Evolutionary conservation across 2,888 invertebrate species (phyloP).

Genomic region (Sphaerophoria taeniata): DNA sequence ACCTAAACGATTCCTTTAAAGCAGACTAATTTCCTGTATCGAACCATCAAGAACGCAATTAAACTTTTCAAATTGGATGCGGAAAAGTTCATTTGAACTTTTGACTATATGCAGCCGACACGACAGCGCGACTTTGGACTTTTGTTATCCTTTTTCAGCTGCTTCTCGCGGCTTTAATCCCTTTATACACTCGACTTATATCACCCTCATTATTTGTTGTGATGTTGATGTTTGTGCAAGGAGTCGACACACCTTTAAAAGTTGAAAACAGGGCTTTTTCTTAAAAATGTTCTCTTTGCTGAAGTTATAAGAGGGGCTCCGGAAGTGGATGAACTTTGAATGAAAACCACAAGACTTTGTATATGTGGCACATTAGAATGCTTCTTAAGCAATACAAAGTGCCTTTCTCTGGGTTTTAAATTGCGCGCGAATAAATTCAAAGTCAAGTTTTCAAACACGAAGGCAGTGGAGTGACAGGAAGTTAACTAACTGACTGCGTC

Average conservation of each 20-base stretch:
- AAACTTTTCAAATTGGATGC: conserved; percentile 71
- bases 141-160: conserved; percentile 45
- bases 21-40: conserved; percentile 66
- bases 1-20: conserved; percentile 42
- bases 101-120: conserved; percentile 16
- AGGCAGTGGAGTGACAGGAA: conserved; percentile 53
- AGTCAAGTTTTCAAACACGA: conserved; percentile 47
- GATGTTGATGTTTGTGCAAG: conserved; percentile 15
- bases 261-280: background rate
- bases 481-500: conserved; percentile 41
- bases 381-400: background rate
- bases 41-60: conserved; percentile 68
- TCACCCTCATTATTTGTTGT: conserved; percentile 8
- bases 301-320: conserved; percentile 38
- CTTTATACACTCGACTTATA: background rate
- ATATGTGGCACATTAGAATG: conserved; percentile 55
- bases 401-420: conserved; percentile 1
- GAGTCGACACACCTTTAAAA: conserved; percentile 14
- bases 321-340: conserved; percentile 57
- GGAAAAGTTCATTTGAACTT: conserved; percentile 67
- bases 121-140: conserved; percentile 31
- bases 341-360: conserved; percentile 65
- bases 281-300: conserved; percentile 46
- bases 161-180: background rate
- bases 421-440: conserved; percentile 44